Base-by-base conservation (phyloP, 2,888 invertebrate species). In the Adelphocoris suturalis region DNA sequence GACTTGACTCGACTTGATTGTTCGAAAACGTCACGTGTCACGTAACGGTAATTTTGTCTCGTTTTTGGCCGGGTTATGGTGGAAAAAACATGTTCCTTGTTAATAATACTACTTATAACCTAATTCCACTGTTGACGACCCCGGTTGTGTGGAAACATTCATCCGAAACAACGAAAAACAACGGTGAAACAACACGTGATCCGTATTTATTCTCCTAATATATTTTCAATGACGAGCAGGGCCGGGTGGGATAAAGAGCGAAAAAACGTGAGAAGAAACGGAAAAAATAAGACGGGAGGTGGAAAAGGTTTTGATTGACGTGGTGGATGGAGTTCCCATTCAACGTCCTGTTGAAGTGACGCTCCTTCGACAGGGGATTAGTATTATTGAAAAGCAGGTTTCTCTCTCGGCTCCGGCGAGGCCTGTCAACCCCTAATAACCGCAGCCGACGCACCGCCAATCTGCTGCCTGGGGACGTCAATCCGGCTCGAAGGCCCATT, bases 291-390 rank as follows among this genome's bases (percentile, higher is more conserved):
- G 7, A 7, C 68, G 68, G 19, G 68, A 27, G 68, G n/a, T 19
- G 19, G 68, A 27, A 23, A 12, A 23, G 68, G 23, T 68, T 68
- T 68, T 68, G 76, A 76, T 28, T 76, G 78, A 78, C 47, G 78
- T 78, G 78, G 46, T 46, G 78, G 78, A 78, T 78, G 19, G 78
- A 78, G 78, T n/a, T 46, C 19, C 78, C 37, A 78, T 78, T 78
- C 78, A 46, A 78, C 78, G 78, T 46, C 37, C 78, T 47, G 78
- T 78, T 78, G 78, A 47, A 78, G 78, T 78, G 78, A 78, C 78
- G 78, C 46, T 78, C 78, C 46, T 78, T 78, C 78, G 78, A 78
- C 78, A 78, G 78, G 78, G 78, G 78, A 78, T 78, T 78, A 78
- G 78, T 78, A 78, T 78, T 78, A 78, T 78, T 78, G 78, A 78